phyloP scores from a whole-genome alignment of 2,888 invertebrate species.

The Heliconius ethilla region DNA sequence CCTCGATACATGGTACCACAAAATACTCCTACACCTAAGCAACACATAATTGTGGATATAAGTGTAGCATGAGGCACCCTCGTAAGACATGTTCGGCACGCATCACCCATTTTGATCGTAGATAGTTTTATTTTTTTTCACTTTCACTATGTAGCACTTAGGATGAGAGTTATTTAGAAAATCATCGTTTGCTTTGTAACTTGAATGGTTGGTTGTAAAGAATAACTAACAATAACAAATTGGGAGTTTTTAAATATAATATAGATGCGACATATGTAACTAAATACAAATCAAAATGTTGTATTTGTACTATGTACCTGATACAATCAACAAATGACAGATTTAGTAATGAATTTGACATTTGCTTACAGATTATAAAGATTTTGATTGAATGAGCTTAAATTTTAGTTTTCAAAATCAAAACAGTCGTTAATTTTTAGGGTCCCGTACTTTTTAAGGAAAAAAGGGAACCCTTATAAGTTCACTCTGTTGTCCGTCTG shows the following conservation, averaged over 20 bases:
- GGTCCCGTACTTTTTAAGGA: too few relatives aligned
- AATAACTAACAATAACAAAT: neutral
- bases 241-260: neutral
- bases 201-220: neutral
- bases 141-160: conserved; percentile 14
- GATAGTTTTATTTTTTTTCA: conserved; percentile 1
- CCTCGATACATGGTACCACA: conserved; percentile 97
- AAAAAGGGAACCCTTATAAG: too few relatives aligned
- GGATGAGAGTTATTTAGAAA: neutral
- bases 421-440: too few relatives aligned
- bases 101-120: conserved; percentile 79
- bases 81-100: conserved; percentile 92
- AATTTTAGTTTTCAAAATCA: too few relatives aligned
- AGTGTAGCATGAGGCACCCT: conserved; percentile 97
- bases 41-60: conserved; percentile 96
- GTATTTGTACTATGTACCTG: too few relatives aligned
- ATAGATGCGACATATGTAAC: neutral
- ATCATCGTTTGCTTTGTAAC: neutral
- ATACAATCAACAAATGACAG: too few relatives aligned
- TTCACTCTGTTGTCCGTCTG: too few relatives aligned
- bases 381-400: too few relatives aligned
- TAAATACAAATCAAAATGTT: neutral
- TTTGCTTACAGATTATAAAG: too few relatives aligned
- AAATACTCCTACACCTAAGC: conserved; percentile 95
- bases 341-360: too few relatives aligned